These are phyloP conservation scores for Drosophila trapezifrons DNA, from an alignment of 1,140 invertebrate species.

Conservation along the genomic window DNA sequence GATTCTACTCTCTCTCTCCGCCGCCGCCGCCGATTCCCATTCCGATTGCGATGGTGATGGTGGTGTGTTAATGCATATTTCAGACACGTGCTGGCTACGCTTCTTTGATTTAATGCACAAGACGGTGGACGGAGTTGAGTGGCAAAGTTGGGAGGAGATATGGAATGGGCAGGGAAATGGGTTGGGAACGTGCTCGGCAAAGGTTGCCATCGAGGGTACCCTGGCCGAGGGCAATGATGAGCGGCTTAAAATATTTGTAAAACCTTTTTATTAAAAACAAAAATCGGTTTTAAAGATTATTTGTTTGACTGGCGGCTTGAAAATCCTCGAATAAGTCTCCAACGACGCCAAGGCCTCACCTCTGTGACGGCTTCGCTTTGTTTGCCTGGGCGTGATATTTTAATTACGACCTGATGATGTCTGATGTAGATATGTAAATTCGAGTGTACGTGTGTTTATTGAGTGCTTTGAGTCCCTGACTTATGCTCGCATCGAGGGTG, in stretches of 20 bases:
- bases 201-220: conserved; percentile 16
- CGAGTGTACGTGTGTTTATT: conserved; percentile 55
- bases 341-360: neutral
- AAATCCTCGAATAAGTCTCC: conserved; percentile 6
- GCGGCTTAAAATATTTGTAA: conserved; percentile 79
- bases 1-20: neutral
- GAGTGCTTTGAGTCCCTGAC: conserved; percentile 67
- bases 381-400: conserved; percentile 79
- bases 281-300: conserved; percentile 73
- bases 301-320: conserved; percentile 50
- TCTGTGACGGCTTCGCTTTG: conserved; percentile 32
- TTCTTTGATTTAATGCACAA: conserved; percentile 75
- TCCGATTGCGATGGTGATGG: conserved; percentile 34
- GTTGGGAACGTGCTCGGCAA: neutral
- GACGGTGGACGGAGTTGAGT: conserved; percentile 18
- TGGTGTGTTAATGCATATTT: conserved; percentile 81
- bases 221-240: conserved; percentile 64
- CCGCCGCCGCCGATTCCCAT: conserved; percentile 10
- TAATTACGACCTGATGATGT: conserved; percentile 65
- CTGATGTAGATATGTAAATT: conserved; percentile 59
- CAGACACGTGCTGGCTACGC: conserved; percentile 78
- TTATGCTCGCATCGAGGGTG: conserved; percentile 25
- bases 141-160: neutral
- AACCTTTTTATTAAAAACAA: conserved; percentile 71
- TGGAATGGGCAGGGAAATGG: conserved; percentile 15